phyloP scores from a whole-genome alignment of 2,113 vertebrate genomes.

The Platanista minor region DNA sequence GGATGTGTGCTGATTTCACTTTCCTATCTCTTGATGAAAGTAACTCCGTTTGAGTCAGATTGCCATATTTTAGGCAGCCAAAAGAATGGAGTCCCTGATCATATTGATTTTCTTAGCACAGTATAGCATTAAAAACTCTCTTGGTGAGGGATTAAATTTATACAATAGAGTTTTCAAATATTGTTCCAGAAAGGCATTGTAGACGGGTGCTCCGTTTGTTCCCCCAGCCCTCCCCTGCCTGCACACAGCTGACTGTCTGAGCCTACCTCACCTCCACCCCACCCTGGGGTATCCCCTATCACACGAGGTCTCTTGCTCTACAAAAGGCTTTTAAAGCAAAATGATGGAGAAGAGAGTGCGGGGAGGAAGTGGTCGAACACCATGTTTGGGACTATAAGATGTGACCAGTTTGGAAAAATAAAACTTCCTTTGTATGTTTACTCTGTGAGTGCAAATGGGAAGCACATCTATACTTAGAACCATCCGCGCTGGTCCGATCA shows the following conservation, averaged over 20 bases:
- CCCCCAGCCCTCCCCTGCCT: not conserved
- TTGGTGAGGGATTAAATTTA: not conserved
- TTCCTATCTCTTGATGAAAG: slow-evolving; percentile 30
- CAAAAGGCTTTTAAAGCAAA: not conserved
- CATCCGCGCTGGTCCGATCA: not conserved
- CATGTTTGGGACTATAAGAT: not conserved
- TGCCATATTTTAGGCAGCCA: not conserved
- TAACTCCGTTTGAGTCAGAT: not conserved
- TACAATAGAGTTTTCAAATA: slow-evolving; percentile 8
- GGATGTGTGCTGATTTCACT: not conserved
- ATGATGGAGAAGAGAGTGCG: rapidly evolving
- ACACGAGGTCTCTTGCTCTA: not conserved
- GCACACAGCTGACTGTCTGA: not conserved
- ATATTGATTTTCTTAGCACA: not conserved
- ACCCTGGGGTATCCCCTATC: no score
- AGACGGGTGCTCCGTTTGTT: not conserved
- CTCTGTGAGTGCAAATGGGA: not conserved
- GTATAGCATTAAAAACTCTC: not conserved
- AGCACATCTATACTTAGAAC: not conserved
- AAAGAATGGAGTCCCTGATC: not conserved
- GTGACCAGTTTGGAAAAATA: not conserved
- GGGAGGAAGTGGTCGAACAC: not conserved
- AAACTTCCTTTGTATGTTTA: not conserved
- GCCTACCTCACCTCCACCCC: rapidly evolving
- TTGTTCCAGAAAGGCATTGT: not conserved